These are phyloP conservation scores for Alsophila aescularia DNA, from an alignment of 2,888 invertebrate genomes.

Conservation along the genomic window DNA sequence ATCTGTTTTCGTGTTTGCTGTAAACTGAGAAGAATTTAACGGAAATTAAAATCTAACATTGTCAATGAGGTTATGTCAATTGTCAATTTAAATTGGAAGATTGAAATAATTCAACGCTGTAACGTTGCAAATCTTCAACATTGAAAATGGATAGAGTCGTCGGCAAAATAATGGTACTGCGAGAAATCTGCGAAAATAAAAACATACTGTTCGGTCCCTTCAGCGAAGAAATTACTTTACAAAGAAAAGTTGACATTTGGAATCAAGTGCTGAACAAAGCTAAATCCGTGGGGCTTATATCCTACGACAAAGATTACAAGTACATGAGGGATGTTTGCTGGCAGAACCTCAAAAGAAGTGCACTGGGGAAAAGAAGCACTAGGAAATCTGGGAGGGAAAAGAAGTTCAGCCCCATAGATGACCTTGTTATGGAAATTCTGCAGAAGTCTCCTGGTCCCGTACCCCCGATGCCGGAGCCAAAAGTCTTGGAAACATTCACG, in stretches of 20 bases:
- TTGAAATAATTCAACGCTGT: too few species aligned
- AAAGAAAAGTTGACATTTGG: conserved; percentile 28
- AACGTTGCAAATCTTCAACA: conserved; percentile 7
- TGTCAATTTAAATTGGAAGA: not conserved
- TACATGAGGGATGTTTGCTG: conserved; percentile 35
- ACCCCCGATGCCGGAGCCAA: conserved; percentile 1
- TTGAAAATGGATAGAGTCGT: conserved; percentile 28
- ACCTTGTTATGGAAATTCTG: conserved; percentile 28
- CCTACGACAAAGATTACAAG: conserved; percentile 24
- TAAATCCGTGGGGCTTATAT: conserved; percentile 27
- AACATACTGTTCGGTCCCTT: conserved; percentile 29
- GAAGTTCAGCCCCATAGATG: conserved; percentile 20
- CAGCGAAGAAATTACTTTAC: conserved; percentile 12
- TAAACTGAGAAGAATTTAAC: not conserved
- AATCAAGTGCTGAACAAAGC: conserved; percentile 26
- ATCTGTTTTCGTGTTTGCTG: conserved; percentile 3
- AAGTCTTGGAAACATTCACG: not conserved
- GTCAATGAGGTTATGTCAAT: conserved; percentile 1
- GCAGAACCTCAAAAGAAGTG: conserved; percentile 31
- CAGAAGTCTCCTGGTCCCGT: conserved; percentile 22
- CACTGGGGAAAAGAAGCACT: conserved; percentile 16
- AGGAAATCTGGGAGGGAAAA: conserved; percentile 16
- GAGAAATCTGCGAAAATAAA: conserved; percentile 31
- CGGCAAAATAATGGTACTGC: conserved; percentile 30
- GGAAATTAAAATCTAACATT: not conserved